Percentiles rank a stretch among this genome's conserved stretches.
phyloP scores from a whole-genome alignment of 2,888 invertebrate genomes.

The Heliconius hortense region DNA sequence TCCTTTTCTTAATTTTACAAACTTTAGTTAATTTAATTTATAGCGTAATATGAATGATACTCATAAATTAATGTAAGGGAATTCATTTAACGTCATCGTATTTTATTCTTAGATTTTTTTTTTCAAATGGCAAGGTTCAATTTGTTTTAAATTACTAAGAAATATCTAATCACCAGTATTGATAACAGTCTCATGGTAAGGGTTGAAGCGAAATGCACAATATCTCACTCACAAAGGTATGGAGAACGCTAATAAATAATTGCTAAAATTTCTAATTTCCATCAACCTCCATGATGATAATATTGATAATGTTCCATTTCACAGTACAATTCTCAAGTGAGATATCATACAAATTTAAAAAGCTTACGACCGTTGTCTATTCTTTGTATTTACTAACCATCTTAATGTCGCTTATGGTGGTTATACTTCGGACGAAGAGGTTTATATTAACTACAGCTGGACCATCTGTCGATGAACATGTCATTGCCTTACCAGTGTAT shows the following conservation, averaged over 20 bases:
- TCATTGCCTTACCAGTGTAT: conserved; percentile 41
- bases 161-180: conserved; percentile 41
- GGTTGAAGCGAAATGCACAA: conserved; percentile 43
- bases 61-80: not conserved
- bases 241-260: not conserved
- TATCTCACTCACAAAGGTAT: conserved; percentile 40
- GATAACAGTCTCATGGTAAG: conserved; percentile 46
- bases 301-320: not conserved
- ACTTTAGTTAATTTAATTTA: no score
- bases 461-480: conserved; percentile 89
- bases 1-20: no score
- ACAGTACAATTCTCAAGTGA: conserved; percentile 35
- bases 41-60: not conserved
- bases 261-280: not conserved
- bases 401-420: conserved; percentile 99
- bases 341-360: conserved; percentile 42
- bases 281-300: not conserved
- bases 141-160: not conserved
- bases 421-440: conserved; percentile 98
- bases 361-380: conserved; percentile 43
- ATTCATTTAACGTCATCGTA: not conserved
- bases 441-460: conserved; percentile 98
- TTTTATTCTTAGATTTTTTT: not conserved
- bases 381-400: conserved; percentile 91
- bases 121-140: not conserved